These are phyloP conservation scores for Aulostomus chinensis DNA, from an alignment of 2,797 vertebrate genomes.

Conservation along the genomic window DNA sequence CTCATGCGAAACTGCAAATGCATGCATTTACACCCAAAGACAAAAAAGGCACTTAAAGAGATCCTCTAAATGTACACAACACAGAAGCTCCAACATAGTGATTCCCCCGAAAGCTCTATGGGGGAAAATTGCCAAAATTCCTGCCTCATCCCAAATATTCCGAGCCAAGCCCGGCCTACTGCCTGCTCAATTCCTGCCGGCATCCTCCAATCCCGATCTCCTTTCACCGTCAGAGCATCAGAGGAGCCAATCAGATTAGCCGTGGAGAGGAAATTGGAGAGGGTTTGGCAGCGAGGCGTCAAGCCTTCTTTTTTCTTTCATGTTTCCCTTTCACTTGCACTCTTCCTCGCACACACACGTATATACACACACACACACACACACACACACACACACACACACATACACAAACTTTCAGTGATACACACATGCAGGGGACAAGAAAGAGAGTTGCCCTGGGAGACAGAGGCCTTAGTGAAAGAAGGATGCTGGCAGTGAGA, in stretches of 20 bases:
- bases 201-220: slow-evolving; percentile 65
- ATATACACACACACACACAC: slow-evolving; percentile 14
- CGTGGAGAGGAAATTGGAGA: slow-evolving; percentile 74
- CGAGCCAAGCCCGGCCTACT: slow-evolving; percentile 60
- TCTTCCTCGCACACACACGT: slow-evolving; percentile 40
- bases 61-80: slow-evolving; percentile 66
- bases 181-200: slow-evolving; percentile 57
- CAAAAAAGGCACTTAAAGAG: slow-evolving; percentile 26
- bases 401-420: slow-evolving; percentile 22
- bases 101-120: slow-evolving; percentile 56
- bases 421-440: slow-evolving; percentile 61
- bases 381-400: slow-evolving; percentile 5
- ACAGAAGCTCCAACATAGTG: slow-evolving; percentile 75
- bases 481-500: slow-evolving; percentile 80
- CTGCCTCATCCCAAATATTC: slow-evolving; percentile 64
- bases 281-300: slow-evolving; percentile 69
- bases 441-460: slow-evolving; percentile 77
- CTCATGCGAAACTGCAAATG: slow-evolving; percentile 21
- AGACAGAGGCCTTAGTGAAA: slow-evolving; percentile 78
- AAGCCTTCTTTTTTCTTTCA: slow-evolving; percentile 72
- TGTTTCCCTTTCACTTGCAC: slow-evolving; percentile 64
- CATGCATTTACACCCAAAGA: slow-evolving; percentile 11
- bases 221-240: slow-evolving; percentile 66
- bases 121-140: slow-evolving; percentile 60
- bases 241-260: slow-evolving; percentile 78